These are phyloP conservation scores for Synergus itoensis DNA, from an alignment of 2,888 invertebrate species.

Conservation along the genomic window DNA sequence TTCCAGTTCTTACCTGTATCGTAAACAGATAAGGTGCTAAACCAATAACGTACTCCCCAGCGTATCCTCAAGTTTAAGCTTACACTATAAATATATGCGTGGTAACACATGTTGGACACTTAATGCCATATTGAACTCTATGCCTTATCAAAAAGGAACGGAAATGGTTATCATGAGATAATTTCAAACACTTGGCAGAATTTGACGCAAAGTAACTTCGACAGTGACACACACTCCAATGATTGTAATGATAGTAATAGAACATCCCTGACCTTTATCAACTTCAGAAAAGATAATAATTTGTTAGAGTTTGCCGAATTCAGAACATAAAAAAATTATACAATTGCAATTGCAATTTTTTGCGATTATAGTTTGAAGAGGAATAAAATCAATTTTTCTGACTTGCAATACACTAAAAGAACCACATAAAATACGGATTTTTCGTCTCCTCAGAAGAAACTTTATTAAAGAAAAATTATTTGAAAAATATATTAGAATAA, in stretches of 20 bases:
- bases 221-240: conserved; percentile 7
- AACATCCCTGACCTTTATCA: conserved; percentile 20
- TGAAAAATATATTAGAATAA: no score
- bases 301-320: neutral
- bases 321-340: neutral
- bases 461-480: no score
- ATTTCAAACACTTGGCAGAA: conserved; percentile 58
- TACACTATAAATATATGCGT: conserved; percentile 3
- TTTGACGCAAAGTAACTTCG: conserved; percentile 56
- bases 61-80: conserved; percentile 15
- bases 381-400: no score
- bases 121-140: conserved; percentile 55
- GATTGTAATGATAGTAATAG: conserved; percentile 9
- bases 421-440: no score
- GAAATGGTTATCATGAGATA: conserved; percentile 69
- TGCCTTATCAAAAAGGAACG: conserved; percentile 66
- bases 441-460: no score
- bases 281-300: conserved; percentile 10
- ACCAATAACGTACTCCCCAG: neutral
- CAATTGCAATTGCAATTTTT: no score
- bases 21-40: conserved; percentile 24
- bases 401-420: no score
- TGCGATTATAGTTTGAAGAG: no score
- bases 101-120: neutral
- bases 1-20: neutral